Base-by-base conservation (phyloP, 2,888 invertebrate species). In the Gandaritis pyraliata region DNA sequence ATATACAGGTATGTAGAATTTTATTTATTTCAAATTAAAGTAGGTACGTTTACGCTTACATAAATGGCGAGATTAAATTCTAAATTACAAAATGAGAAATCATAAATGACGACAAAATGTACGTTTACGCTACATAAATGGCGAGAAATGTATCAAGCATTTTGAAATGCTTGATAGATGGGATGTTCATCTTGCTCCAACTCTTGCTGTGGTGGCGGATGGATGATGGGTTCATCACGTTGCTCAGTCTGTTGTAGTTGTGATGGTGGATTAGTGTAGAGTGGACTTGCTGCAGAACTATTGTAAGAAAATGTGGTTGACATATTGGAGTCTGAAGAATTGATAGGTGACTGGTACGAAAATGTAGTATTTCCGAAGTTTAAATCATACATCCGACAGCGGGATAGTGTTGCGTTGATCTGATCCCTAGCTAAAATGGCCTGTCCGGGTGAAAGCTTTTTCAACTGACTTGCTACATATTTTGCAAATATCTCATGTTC, bases 341-440 rank as follows among this genome's bases (percentile, higher is more conserved):
- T 50, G 63, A 36, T 58, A 63, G 58, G 63, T 58, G 63, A 51
- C 54, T 63, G 58, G 63, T 63, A 58, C 51, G 63, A 63, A 58
- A 63, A 63, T 63, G 58, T 63, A 51, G 63, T 63, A 63, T 63
- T 63, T 51, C 58, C 55, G 51, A 63, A 58, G 51, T 63, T 63
- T 58, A 58, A 58, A 63, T 58, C 54, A 43, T 39, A 47, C 52
- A 53, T 63, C 47, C 62, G 54, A 53, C 58, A 50, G 38, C 57
- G 50, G 38, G 53, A 62, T 58, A 62, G 49, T 62, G 49, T 54
- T 49, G 49, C 49, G 49, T 62, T 62, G 61, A 61, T 61, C 49
- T 49, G 48, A 49, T 61, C 61, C 57, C 61, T 47, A 61, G 61
- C 61, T 48, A 62, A 49, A 62, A 62, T 62, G 46, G 62, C 62